These are phyloP conservation scores for Lasiurus borealis DNA, from an alignment of 2,113 vertebrate genomes.

Conservation along the genomic window DNA sequence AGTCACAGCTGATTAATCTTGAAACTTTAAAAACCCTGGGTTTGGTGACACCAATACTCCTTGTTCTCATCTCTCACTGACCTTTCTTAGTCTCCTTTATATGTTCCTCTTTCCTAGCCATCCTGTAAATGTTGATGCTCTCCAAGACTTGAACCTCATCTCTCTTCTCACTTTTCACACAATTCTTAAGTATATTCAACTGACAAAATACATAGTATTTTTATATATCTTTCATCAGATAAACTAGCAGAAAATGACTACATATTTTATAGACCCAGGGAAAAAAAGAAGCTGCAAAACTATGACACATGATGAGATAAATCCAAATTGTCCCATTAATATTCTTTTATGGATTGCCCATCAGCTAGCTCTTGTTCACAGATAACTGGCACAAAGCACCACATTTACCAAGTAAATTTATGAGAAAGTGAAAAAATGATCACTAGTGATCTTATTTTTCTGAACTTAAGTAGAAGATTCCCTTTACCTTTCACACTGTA, in stretches of 20 bases:
- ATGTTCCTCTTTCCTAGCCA: background rate
- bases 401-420: background rate
- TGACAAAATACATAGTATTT: background rate
- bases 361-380: background rate
- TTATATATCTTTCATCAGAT: conserved; percentile 18
- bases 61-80: background rate
- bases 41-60: background rate
- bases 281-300: background rate
- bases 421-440: background rate
- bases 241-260: background rate
- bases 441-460: background rate
- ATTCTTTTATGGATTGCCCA: background rate
- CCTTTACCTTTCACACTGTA: background rate
- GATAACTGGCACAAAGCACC: background rate
- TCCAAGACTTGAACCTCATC: background rate
- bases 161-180: conserved; percentile 16
- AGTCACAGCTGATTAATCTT: background rate
- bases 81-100: background rate
- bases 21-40: background rate
- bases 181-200: conserved; percentile 11
- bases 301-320: background rate
- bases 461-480: background rate
- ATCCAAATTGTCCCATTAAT: background rate
- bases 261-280: background rate
- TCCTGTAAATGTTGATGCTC: background rate